phyloP scores from a whole-genome alignment of 2,888 invertebrate genomes.

The Drosophila nigritarsus region DNA sequence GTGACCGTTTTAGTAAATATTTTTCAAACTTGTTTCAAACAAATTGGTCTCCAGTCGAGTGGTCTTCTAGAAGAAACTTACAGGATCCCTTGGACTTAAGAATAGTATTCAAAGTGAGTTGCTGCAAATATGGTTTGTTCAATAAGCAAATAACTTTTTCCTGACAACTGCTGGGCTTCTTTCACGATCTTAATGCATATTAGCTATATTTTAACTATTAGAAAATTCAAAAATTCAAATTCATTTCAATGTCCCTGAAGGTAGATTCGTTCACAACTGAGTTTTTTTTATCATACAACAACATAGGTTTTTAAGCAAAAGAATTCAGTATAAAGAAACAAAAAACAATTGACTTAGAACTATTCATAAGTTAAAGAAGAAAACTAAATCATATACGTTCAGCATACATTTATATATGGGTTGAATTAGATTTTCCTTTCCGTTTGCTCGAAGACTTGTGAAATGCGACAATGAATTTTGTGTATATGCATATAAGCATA shows the following conservation, averaged over 20 bases:
- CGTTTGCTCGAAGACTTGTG: not conserved
- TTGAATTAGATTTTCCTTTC: not conserved
- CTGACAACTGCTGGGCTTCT: not conserved
- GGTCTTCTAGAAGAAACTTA: not conserved
- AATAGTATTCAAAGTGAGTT: not conserved
- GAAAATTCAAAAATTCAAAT: too few species aligned
- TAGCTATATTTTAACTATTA: not conserved
- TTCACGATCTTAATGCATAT: not conserved
- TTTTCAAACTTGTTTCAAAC: not conserved
- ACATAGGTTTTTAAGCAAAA: slow-evolving; percentile 9
- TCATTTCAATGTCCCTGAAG: not conserved
- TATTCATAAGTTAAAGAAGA: not conserved
- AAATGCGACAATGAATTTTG: not conserved
- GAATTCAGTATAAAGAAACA: not conserved
- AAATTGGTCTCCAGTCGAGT: too few species aligned
- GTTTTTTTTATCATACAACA: slow-evolving; percentile 9
- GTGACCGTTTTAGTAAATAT: not conserved
- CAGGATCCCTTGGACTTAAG: not conserved
- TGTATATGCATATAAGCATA: not conserved
- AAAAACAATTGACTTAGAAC: not conserved
- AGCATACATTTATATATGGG: not conserved
- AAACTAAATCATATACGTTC: not conserved
- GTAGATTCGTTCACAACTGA: not conserved
- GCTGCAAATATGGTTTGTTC: not conserved
- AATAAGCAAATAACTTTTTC: not conserved